Base-by-base conservation (phyloP, 2,888 invertebrate genomes). In the Teleiodes luculella region DNA sequence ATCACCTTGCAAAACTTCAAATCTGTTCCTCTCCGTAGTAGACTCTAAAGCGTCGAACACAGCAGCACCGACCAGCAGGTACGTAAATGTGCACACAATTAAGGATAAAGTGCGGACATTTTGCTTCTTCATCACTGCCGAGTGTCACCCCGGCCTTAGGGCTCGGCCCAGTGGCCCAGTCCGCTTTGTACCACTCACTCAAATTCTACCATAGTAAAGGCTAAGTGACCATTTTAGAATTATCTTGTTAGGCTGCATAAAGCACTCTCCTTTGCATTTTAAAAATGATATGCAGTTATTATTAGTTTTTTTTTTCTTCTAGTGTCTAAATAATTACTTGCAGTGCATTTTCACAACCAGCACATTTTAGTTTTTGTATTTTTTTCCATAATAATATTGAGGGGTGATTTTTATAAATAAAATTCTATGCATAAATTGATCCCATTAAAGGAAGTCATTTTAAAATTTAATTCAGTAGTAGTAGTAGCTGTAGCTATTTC, bases 81-180 rank as follows among this genome's bases (percentile, higher is more conserved):
- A 99, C 76, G 99, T 99, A 93, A 99, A 98, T 90, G 99, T 99
- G 93, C 98, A 98, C 92, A 99, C 98, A 92, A 99, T 99, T 92
- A 99, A 95, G 80, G 98, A 98, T 92, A 99, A 93, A 91, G 99
- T 99, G 92, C 99, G 97, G 90, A 99, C 98, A 96, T 99, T 99
- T 95, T 99, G 99, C 93, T 98, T 98, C 96, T 99, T 99, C 99
- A 99, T 99, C 80, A 86, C 88, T 88, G 81, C 86, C 84, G 68
- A 83, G 76, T 80, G 72, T 67, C 71, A 76, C 74, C 77, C 76
- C 71, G 76, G 80, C 80, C 78, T 74, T 70, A 78, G 83, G 84
- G 84, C 67, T 52, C 70, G 75, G 80, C 85, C 85, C 83, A 60
- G 60, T 62, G 58, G 43, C 63, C 62, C 61, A 60, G 63, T 57